Evolutionary conservation across 2,113 vertebrate genomes (phyloP), one percentile per base, ranked within the genome.

Genomic region (Puma concolor): DNA sequence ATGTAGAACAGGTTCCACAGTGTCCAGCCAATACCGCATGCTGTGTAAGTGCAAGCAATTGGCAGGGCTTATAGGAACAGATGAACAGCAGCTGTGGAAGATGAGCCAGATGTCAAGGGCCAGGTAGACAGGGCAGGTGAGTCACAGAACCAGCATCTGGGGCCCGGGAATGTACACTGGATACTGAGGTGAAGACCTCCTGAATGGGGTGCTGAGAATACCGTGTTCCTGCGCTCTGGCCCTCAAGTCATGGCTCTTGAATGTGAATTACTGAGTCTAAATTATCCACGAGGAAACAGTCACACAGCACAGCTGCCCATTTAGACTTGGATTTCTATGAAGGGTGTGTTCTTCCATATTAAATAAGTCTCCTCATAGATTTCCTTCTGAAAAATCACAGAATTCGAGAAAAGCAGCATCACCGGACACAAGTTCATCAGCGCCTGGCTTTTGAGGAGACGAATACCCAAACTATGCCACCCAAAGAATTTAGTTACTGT

Each of bases 11-110:
- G 21, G 29, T 36, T 74, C 36, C 5, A 8, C 25, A 36, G 66
- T 52, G 19, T 38, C 71, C 0, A 1, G 25, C 33, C 10, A 10
- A 33, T 15, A 74, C 1, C 0, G 12, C 1, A 0, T 29, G 13
- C 79, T 41, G 27, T 81, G 3, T 16, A 54, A 7, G 36, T 38
- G 36, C 4, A 21, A 92, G 15, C 12, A 31, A 1, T 31, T 27
- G 48, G 27, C 60, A 81, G 67, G 44, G n/a, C 80, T 69, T 41
- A 48, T 2, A 36, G 91, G 36, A 84, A 72, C 44, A 50, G 36
- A 80, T 6, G 17, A 44, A 2, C 64, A 60, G 60, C n/a, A 80
- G 25, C 88, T 95, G 63, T 76, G 50, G 29, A 74, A 83, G 54
- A 57, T 0, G 57, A 91, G 38, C 52, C 36, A 72, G 79, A n/a